phyloP scores from a whole-genome alignment of 2,797 vertebrate genomes.

The Glyptemys insculpta region DNA sequence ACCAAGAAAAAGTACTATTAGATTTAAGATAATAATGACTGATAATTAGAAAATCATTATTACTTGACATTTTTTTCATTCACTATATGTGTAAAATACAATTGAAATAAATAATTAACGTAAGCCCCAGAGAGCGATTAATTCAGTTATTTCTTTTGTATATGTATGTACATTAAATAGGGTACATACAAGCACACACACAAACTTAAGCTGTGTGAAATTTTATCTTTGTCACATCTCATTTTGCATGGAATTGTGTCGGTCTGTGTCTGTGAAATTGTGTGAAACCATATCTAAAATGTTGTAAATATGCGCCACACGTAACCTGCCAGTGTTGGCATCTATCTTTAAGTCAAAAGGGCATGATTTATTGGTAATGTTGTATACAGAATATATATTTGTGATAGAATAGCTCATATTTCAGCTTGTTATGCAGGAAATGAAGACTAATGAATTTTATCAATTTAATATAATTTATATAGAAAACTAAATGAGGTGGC shows the following conservation, averaged over 20 bases:
- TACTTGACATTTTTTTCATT: conserved; percentile 20
- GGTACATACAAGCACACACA: background rate
- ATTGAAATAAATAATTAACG: background rate
- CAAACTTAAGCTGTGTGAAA: background rate
- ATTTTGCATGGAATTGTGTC: background rate
- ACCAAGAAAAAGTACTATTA: background rate
- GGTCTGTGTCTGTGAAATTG: background rate
- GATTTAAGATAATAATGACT: conserved; percentile 3
- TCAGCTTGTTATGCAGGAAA: background rate
- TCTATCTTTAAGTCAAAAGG: background rate
- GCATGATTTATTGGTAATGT: background rate
- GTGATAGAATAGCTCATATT: background rate
- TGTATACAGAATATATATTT: accelerated
- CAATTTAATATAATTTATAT: conserved; percentile 6
- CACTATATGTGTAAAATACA: conserved; percentile 8
- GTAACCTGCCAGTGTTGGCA: background rate
- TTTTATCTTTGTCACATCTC: background rate
- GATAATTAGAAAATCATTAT: conserved; percentile 38
- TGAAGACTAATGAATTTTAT: background rate
- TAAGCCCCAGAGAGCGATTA: background rate
- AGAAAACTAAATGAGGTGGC: conserved; percentile 64
- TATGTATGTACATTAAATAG: background rate
- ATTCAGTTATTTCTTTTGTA: background rate
- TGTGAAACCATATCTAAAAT: background rate
- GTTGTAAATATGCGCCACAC: background rate